These are phyloP conservation scores for Aphelenchoides fujianensis DNA, from an alignment of 1,140 invertebrate genomes.

Conservation along the genomic window DNA sequence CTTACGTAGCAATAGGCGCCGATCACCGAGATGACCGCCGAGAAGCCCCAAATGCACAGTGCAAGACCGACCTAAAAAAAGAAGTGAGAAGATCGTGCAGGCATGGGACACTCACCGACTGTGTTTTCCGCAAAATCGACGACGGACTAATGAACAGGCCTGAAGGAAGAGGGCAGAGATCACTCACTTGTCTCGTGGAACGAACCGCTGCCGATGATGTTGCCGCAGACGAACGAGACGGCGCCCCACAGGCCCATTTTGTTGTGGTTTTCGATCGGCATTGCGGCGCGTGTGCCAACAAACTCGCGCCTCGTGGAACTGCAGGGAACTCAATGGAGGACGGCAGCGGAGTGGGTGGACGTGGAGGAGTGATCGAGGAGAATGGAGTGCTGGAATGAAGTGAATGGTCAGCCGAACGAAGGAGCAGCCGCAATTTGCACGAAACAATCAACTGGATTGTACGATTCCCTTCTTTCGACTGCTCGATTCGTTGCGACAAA, in stretches of 20 bases:
- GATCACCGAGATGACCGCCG: slow-evolving; percentile 45
- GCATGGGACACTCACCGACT: slow-evolving; percentile 27
- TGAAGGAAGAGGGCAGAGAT: neutral
- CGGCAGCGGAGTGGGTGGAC: too few relatives aligned
- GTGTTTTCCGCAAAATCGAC: slow-evolving; percentile 29
- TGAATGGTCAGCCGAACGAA: too few relatives aligned
- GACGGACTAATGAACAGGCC: slow-evolving; percentile 29
- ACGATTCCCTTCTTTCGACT: too few relatives aligned
- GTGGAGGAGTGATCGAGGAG: too few relatives aligned
- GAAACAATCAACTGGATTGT: too few relatives aligned
- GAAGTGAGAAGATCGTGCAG: neutral
- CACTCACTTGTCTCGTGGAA: neutral
- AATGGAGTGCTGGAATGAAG: too few relatives aligned
- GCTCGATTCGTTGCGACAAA: too few relatives aligned
- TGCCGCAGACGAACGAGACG: slow-evolving; percentile 11
- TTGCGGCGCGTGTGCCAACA: slow-evolving; percentile 1
- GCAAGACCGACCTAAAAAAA: slow-evolving; percentile 52
- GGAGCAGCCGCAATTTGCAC: too few relatives aligned
- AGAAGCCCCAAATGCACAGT: slow-evolving; percentile 42
- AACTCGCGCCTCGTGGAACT: too few relatives aligned
- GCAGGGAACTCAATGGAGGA: too few relatives aligned
- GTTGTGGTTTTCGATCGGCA: neutral
- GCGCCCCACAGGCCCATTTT: slow-evolving; percentile 24
- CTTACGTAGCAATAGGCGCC: slow-evolving; percentile 69
- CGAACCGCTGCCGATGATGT: slow-evolving; percentile 23